Percentiles rank a stretch among this genome's conserved stretches.
Conservation (phyloP, 2,113 vertebrate species). For the Hippopotamus amphibius region DNA sequence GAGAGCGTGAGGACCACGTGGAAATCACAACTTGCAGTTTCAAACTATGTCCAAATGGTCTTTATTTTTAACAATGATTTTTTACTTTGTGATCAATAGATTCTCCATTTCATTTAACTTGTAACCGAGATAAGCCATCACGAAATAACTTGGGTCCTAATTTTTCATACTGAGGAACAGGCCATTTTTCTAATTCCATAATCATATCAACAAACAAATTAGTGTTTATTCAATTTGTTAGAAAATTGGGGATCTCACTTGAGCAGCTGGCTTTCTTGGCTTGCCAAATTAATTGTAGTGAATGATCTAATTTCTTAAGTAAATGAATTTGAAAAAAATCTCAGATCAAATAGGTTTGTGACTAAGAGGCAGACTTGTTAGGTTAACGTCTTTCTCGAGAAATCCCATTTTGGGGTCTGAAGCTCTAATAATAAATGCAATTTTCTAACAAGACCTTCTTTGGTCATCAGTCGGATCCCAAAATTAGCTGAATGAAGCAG, state of each 20-base stretch:
- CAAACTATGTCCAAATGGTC: not conserved
- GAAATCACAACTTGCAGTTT: not conserved
- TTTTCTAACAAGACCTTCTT: not conserved
- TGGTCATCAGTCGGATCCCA: not conserved
- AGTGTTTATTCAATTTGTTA: conserved; percentile 62
- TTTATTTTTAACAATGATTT: not conserved
- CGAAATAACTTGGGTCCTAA: conserved; percentile 51
- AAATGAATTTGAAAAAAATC: conserved; percentile 39
- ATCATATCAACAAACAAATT: conserved; percentile 61
- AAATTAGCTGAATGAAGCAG: not conserved
- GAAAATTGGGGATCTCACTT: conserved; percentile 46
- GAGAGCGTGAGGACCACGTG: not conserved
- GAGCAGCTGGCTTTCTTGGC: conserved; percentile 65
- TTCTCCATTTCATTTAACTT: not conserved
- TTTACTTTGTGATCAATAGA: not conserved
- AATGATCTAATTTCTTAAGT: conserved; percentile 59
- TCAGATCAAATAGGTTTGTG: conserved; percentile 5
- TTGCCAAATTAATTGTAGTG: conserved; percentile 59
- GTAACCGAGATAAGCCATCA: conserved; percentile 17
- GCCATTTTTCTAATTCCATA: conserved; percentile 53
- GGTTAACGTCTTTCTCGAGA: not conserved
- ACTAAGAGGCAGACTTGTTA: conserved; percentile 31
- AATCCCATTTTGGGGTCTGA: not conserved
- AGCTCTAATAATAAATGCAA: not conserved
- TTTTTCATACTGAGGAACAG: conserved; percentile 43